Evolutionary conservation across 1,140 invertebrate genomes (phyloP), one percentile per base, ranked within the genome.

Genomic region (Aphaenogaster floridana): DNA sequence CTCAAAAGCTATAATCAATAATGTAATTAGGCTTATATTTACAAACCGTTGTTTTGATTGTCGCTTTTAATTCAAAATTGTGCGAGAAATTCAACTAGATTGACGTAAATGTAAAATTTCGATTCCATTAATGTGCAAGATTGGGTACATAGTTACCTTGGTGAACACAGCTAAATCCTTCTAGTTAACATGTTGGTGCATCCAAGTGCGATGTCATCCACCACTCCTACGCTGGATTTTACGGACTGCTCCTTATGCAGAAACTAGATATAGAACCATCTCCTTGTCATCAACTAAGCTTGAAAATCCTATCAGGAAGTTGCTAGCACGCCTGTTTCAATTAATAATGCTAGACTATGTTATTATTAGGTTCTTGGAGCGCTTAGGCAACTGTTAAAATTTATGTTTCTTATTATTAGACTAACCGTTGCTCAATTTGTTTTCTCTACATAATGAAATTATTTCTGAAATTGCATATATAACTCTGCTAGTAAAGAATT

Each of bases 221-320:
- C 28, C 71, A 28, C 9, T 28, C 57, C 48, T 68, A 21, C 2
- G 54, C 50, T 77, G 13, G 34, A 64, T 86, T 36, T 72, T 57
- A 50, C 21, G 39, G 36, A 71, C 11, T 74, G 59, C 61, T 78
- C 34, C 50, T 80, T 42, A 50, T 50, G 39, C 50, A 39, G 36
- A 17, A 34, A 59, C 48, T 61, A 50, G 21, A 1, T 78, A 39
- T 63, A 74, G 54, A 72, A 39, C 50, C 45, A 72, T 28, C 54
- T 54, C 11, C 66, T 86, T 72, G 71, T 88, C 57, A 28, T 11
- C 74, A 54, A 34, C 52, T 28, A 36, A 84, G 39, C 63, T 77
- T 85, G 61, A 45, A 90, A 93, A 93, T 93, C 90, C 89, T 84
- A 89, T 92, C 88, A 87, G 86, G 85, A 92, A 92, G 88, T 91